Evolutionary conservation across 2,113 vertebrate genomes (phyloP).

Genomic region (Ailurus styani): DNA sequence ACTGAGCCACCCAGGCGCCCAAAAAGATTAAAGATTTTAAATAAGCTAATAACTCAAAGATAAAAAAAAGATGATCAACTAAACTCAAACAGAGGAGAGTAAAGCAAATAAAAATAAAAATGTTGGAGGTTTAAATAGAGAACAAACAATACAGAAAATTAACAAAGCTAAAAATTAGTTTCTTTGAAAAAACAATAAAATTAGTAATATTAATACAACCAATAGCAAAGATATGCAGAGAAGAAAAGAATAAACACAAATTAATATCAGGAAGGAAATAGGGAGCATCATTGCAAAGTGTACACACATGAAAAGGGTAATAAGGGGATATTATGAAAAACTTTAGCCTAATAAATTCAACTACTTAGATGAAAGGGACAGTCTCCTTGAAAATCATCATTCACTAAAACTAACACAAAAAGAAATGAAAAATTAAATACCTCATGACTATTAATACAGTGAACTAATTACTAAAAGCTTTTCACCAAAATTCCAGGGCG

Average conservation of each 20-base stretch:
- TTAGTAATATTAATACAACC: not conserved
- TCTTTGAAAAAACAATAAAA: not conserved
- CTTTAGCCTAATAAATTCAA: not conserved
- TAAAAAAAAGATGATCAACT: not conserved
- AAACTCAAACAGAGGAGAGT: not conserved
- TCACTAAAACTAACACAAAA: not conserved
- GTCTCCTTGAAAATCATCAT: not conserved
- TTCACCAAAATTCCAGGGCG: not conserved
- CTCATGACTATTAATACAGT: not conserved
- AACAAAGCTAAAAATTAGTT: not conserved
- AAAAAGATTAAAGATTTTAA: not conserved
- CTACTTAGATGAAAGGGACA: not conserved
- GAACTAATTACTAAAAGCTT: not conserved
- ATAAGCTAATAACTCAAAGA: not conserved
- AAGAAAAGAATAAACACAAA: not conserved
- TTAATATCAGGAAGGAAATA: not conserved
- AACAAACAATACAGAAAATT: not conserved
- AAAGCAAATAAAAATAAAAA: not conserved
- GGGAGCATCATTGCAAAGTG: not conserved
- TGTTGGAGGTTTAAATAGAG: not conserved
- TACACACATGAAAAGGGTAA: not conserved
- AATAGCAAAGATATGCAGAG: not conserved
- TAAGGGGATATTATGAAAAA: not conserved
- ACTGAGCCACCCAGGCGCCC: no score
- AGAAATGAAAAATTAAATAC: not conserved